A percentile compares a stretch with the other conserved stretches of the same genome.
Evolutionary conservation across 2,113 vertebrate genomes (phyloP).

Genomic region (Tychaedon coryphoeus): DNA sequence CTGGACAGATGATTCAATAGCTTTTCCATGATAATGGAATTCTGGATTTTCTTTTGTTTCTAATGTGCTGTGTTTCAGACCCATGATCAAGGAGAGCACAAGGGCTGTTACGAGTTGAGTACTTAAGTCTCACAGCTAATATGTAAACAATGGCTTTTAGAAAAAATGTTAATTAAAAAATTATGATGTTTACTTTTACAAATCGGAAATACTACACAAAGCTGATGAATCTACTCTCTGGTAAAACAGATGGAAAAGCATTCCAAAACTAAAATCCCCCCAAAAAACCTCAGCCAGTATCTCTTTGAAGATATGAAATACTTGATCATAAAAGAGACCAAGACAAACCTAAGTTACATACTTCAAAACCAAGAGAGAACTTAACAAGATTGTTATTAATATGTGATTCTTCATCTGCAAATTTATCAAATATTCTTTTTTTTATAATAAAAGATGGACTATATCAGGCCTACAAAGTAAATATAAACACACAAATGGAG

Average conservation of each 20-base stretch:
- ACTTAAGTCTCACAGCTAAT: background rate
- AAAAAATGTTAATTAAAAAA: background rate
- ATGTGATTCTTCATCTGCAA: background rate
- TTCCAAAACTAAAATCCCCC: background rate
- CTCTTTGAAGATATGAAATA: background rate
- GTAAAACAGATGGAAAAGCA: background rate
- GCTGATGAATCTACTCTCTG: background rate
- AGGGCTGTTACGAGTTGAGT: background rate
- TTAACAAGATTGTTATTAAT: background rate
- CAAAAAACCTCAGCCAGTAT: background rate
- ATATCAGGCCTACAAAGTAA: background rate
- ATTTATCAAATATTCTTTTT: background rate
- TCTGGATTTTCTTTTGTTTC: background rate
- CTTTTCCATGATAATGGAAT: background rate
- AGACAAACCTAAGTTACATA: background rate
- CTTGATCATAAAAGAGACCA: background rate
- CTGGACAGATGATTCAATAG: background rate
- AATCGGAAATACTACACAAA: background rate
- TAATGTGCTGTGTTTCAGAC: background rate
- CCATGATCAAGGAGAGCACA: background rate
- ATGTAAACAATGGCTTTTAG: background rate
- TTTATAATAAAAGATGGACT: background rate
- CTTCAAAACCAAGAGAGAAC: background rate
- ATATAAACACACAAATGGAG: background rate
- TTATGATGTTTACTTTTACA: background rate